Conservation (phyloP, 2,797 vertebrate species). For the Bryconaethiops microstoma region DNA sequence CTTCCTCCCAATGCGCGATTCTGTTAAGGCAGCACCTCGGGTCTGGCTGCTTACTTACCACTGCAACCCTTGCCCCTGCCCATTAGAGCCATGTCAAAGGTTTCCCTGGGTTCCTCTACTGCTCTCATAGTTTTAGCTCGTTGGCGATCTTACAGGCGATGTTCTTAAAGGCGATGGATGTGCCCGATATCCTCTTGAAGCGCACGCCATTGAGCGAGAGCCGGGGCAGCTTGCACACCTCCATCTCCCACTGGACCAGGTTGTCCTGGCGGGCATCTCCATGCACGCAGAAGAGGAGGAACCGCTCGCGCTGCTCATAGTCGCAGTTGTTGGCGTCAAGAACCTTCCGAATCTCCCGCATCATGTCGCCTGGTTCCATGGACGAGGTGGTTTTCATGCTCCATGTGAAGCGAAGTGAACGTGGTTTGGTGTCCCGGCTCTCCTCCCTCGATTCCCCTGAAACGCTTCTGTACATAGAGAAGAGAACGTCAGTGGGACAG, state of each 20-base stretch:
- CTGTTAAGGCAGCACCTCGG: slow-evolving; percentile 43
- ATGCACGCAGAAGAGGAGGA: slow-evolving; percentile 91
- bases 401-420: slow-evolving; percentile 92
- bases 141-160: slow-evolving; percentile 97
- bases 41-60: slow-evolving; percentile 28
- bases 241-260: slow-evolving; percentile 98
- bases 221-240: slow-evolving; percentile 94
- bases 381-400: slow-evolving; percentile 97
- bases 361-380: slow-evolving; percentile 94
- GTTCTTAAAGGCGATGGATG: slow-evolving; percentile 97
- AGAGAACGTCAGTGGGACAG: slow-evolving; percentile 53
- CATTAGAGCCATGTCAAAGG: neutral
- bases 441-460: slow-evolving; percentile 92
- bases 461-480: slow-evolving; percentile 75
- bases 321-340: slow-evolving; percentile 95
- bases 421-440: slow-evolving; percentile 88
- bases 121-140: slow-evolving; percentile 91
- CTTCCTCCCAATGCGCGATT: neutral
- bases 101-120: slow-evolving; percentile 74
- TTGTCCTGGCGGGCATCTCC: slow-evolving; percentile 87
- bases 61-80: neutral
- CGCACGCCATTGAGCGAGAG: slow-evolving; percentile 94
- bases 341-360: slow-evolving; percentile 95
- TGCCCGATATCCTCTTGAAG: slow-evolving; percentile 94
- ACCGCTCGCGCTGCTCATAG: slow-evolving; percentile 89